Percentiles rank a stretch among this genome's conserved stretches.
Evolutionary conservation across 2,113 vertebrate genomes (phyloP).

Genomic region (Melanerpes aurifrons): DNA sequence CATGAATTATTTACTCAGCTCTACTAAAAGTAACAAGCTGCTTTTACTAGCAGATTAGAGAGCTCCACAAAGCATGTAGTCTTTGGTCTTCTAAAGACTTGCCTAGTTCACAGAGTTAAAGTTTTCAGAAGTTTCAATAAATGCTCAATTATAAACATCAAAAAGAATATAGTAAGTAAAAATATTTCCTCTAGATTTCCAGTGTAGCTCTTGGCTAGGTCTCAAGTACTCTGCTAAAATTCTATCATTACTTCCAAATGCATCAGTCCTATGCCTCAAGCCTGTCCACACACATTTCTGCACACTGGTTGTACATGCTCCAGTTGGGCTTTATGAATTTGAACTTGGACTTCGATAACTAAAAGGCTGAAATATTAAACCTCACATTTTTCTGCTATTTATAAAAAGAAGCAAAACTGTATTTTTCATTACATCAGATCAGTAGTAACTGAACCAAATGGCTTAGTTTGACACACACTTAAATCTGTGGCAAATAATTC

Average conservation of each 20-base stretch:
- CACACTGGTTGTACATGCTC: neutral
- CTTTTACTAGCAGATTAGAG: neutral
- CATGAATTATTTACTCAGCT: conserved; percentile 7
- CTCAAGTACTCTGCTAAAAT: conserved; percentile 23
- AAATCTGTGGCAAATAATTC: neutral
- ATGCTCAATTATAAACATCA: conserved; percentile 17
- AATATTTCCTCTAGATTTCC: conserved; percentile 13
- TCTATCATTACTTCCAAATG: conserved; percentile 20
- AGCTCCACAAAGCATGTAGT: neutral
- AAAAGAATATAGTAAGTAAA: neutral
- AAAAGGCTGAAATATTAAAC: neutral
- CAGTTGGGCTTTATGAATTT: conserved; percentile 7
- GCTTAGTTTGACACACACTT: neutral
- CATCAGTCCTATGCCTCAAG: neutral
- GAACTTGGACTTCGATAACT: neutral
- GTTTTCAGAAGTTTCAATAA: conserved; percentile 24
- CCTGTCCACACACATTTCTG: neutral
- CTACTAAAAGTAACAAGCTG: neutral
- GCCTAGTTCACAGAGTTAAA: neutral
- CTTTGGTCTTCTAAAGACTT: neutral
- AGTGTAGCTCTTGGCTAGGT: conserved; percentile 16
- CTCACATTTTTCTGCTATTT: neutral
- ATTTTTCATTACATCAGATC: neutral
- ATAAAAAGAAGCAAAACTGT: neutral
- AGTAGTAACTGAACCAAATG: neutral